Evolutionary conservation across 2,888 invertebrate species (phyloP).

Genomic region (Formica aserva): DNA sequence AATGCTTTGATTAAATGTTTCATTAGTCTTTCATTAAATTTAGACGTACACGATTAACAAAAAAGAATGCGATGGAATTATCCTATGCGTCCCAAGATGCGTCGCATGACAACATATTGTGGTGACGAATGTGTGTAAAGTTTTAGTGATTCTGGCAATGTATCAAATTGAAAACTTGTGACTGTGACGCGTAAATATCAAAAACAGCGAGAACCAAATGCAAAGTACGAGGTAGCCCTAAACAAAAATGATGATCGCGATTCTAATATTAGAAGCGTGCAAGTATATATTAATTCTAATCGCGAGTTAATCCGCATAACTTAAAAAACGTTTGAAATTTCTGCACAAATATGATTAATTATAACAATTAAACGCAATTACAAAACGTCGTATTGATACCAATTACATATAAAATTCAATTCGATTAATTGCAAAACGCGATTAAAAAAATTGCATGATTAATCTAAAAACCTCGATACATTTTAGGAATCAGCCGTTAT

Average conservation of each 20-base stretch:
- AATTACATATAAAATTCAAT: slow-evolving; percentile 1
- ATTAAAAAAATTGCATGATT: background rate
- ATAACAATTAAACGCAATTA: background rate
- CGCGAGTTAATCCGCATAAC: background rate
- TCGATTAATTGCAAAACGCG: background rate
- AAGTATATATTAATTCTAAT: slow-evolving; percentile 19
- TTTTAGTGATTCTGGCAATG: slow-evolving; percentile 71
- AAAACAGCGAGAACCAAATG: slow-evolving; percentile 8
- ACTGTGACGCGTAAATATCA: slow-evolving; percentile 64
- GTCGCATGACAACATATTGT: slow-evolving; percentile 20
- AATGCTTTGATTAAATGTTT: slow-evolving; percentile 7
- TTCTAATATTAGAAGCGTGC: background rate
- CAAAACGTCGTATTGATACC: background rate
- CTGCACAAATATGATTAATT: background rate
- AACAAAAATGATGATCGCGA: background rate
- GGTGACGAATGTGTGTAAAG: slow-evolving; percentile 31
- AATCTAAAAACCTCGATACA: background rate
- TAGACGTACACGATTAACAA: slow-evolving; percentile 45
- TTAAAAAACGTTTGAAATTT: background rate
- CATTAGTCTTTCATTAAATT: slow-evolving; percentile 41
- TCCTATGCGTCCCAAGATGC: slow-evolving; percentile 27
- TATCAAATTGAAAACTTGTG: slow-evolving; percentile 74
- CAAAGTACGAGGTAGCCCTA: background rate
- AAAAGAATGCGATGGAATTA: slow-evolving; percentile 45
- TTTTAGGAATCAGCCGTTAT: background rate